Evolutionary conservation across 1,140 invertebrate species (phyloP).

Genomic region (Melanaphis sacchari): DNA sequence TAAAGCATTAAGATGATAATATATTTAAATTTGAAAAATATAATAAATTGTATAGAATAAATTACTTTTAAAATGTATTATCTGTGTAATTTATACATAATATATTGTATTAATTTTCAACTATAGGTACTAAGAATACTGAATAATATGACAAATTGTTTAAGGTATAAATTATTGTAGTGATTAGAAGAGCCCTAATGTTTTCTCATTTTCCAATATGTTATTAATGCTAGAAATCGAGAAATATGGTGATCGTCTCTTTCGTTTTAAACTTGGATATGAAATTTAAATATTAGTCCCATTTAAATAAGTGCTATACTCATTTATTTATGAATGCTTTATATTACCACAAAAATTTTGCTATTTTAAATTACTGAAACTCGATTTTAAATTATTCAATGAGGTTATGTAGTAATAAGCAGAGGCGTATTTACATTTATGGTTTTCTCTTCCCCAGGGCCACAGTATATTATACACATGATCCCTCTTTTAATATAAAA

Average conservation of each 20-base stretch:
- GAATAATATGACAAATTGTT: background rate
- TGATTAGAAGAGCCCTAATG: background rate
- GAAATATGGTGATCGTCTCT: background rate
- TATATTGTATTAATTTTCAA: background rate
- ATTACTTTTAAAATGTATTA: background rate
- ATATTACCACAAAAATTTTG: background rate
- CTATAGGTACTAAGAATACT: background rate
- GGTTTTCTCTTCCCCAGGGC: background rate
- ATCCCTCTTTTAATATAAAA: constrained; percentile 18
- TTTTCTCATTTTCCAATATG: background rate
- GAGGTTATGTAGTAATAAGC: background rate
- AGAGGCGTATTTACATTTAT: constrained; percentile 23
- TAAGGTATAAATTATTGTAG: background rate
- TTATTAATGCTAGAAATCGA: background rate
- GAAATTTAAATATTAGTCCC: background rate
- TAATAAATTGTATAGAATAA: background rate
- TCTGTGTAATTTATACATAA: background rate
- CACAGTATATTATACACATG: background rate
- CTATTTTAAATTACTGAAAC: background rate
- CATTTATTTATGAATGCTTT: background rate
- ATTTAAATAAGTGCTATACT: background rate
- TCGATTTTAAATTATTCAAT: background rate
- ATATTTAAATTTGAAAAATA: background rate
- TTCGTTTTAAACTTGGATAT: background rate
- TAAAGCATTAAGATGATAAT: background rate